Conservation (phyloP, 37 sponge, comb jelly and placozoan genomes). For the Spongia lamella region DNA sequence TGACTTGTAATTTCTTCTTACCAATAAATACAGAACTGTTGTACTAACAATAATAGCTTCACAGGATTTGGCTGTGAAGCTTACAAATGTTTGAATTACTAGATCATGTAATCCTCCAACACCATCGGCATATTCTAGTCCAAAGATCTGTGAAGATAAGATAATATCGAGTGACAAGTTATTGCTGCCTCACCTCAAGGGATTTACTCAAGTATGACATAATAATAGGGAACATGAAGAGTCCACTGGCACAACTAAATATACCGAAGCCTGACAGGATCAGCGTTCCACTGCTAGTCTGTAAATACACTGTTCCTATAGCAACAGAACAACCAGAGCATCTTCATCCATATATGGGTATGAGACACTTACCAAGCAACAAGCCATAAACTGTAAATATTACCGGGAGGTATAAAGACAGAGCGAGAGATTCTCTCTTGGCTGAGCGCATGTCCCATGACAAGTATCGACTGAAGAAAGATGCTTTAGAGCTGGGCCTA, state of each 20-base stretch:
- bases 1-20: constrained; percentile 2
- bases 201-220: constrained; percentile 43
- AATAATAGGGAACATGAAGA: constrained; percentile 85
- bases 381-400: constrained; percentile 72
- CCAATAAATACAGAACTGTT: constrained; percentile 53
- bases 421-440: constrained; percentile 20
- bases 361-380: constrained; percentile 30
- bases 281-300: constrained; percentile 24
- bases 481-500: too few relatives aligned
- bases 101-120: constrained; percentile 54
- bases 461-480: too few relatives aligned
- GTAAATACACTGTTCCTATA: constrained; percentile 55
- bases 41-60: constrained; percentile 49
- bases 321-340: background rate
- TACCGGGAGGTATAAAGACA: constrained; percentile 60
- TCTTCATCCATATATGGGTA: background rate
- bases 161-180: background rate
- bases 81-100: constrained; percentile 65
- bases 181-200: constrained; percentile 30
- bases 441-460: constrained; percentile 6
- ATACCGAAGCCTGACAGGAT: constrained; percentile 73
- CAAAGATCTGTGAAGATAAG: constrained; percentile 27
- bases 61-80: constrained; percentile 19
- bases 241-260: constrained; percentile 68
- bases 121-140: constrained; percentile 76